These are phyloP conservation scores for Carposina sasakii DNA, from an alignment of 1,140 invertebrate species.

Conservation along the genomic window DNA sequence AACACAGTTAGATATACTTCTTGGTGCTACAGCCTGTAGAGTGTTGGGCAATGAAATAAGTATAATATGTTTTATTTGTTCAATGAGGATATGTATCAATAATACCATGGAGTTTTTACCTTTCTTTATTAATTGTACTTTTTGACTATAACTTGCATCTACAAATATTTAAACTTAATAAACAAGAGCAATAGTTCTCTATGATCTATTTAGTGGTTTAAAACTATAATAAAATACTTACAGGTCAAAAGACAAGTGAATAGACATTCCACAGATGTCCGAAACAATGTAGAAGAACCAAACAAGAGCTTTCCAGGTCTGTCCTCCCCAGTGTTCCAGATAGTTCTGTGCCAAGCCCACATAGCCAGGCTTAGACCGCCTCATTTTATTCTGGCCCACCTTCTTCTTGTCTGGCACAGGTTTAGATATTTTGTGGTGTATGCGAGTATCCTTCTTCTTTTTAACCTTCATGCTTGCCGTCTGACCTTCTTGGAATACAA, in stretches of 20 bases:
- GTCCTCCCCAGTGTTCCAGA: conserved; percentile 78
- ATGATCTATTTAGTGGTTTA: too few relatives aligned
- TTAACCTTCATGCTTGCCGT: conserved; percentile 41
- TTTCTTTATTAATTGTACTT: too few relatives aligned
- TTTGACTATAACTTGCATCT: too few relatives aligned
- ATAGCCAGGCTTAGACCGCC: conserved; percentile 60
- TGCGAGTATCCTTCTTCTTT: conserved; percentile 68
- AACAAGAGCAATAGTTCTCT: too few relatives aligned
- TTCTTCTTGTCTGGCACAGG: conserved; percentile 64
- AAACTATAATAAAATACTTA: conserved; percentile 76
- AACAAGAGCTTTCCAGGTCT: conserved; percentile 77
- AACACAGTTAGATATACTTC: too few relatives aligned
- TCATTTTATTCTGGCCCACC: conserved; percentile 52
- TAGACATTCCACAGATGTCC: conserved; percentile 84
- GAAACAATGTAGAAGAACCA: conserved; percentile 86
- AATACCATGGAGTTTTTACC: too few relatives aligned
- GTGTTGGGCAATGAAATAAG: too few relatives aligned
- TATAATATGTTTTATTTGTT: too few relatives aligned
- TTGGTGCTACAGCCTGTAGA: too few relatives aligned
- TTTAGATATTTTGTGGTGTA: conserved; percentile 65
- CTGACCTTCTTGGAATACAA: conserved; percentile 53
- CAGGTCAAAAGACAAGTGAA: conserved; percentile 83
- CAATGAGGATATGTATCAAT: too few relatives aligned
- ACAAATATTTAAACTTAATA: too few relatives aligned
- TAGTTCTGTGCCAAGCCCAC: conserved; percentile 73